phyloP scores from a whole-genome alignment of 92 coral and sea anemone genomes.

The Epizoanthus ramosus region DNA sequence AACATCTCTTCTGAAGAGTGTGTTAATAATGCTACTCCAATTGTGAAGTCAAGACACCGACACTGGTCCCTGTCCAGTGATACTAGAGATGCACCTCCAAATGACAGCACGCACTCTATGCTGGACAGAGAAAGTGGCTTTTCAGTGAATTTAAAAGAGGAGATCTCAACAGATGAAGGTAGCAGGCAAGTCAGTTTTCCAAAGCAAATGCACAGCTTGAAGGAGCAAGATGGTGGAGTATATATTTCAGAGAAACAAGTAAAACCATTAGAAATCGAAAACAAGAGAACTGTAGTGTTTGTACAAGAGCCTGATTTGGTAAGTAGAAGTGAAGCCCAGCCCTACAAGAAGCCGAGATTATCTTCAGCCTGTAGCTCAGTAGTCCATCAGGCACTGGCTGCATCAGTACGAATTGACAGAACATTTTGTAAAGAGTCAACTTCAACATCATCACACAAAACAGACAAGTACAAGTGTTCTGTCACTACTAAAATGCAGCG shows the following conservation, averaged over 20 bases:
- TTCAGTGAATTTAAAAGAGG: background rate
- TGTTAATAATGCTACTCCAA: background rate
- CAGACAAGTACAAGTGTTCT: slow-evolving; percentile 3
- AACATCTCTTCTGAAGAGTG: background rate
- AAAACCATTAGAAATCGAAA: background rate
- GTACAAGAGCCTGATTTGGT: background rate
- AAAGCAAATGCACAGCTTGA: background rate
- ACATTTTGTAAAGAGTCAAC: background rate
- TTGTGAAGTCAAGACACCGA: slow-evolving; percentile 10
- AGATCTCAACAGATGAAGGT: background rate
- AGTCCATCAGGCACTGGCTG: background rate
- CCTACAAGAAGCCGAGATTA: background rate
- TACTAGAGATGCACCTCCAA: background rate
- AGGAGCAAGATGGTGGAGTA: background rate
- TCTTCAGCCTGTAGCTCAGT: background rate
- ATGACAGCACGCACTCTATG: background rate
- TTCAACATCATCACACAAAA: background rate
- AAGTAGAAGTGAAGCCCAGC: background rate
- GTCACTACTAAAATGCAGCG: background rate
- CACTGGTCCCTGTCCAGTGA: slow-evolving; percentile 26
- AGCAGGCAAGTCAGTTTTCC: background rate
- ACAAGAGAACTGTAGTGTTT: background rate
- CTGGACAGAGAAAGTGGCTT: background rate
- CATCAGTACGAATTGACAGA: slow-evolving; percentile 11
- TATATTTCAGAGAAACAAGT: background rate